Percentiles rank a stretch among this genome's conserved stretches.
Evolutionary conservation across 2,113 vertebrate species (phyloP).

Genomic region (Agapornis roseicollis): DNA sequence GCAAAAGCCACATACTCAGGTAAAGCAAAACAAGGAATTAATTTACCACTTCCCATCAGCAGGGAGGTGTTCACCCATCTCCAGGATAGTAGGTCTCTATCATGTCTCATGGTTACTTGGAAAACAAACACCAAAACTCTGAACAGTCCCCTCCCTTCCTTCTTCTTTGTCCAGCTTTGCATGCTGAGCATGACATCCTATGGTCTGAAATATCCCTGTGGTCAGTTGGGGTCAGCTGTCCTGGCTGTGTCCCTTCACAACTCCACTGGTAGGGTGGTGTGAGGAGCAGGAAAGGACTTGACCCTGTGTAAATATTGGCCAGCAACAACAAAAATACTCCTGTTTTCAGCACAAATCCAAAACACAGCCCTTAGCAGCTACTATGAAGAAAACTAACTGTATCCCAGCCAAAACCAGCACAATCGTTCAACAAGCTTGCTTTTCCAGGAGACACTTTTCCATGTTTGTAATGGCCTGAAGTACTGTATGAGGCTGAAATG

Average conservation of each 20-base stretch:
- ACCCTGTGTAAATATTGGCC: neutral
- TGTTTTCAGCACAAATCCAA: neutral
- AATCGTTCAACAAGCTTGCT: neutral
- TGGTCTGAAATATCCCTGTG: neutral
- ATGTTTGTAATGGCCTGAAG: neutral
- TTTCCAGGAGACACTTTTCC: neutral
- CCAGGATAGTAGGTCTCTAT: neutral
- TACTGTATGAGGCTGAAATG: neutral
- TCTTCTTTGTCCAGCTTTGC: neutral
- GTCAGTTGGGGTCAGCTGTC: neutral
- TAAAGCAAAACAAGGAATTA: neutral
- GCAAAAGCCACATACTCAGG: neutral
- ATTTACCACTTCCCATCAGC: neutral
- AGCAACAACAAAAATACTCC: neutral
- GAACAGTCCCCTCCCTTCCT: neutral
- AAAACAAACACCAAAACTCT: neutral
- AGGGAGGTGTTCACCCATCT: neutral
- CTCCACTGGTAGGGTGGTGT: neutral
- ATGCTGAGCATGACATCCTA: neutral
- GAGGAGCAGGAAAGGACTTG: neutral
- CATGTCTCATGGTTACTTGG: neutral
- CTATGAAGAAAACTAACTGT: neutral
- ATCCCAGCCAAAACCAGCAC: neutral
- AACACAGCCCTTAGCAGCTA: neutral
- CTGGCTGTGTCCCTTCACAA: neutral